Base-by-base conservation (phyloP, 2,797 vertebrate genomes). In the Spheniscus humboldti region DNA sequence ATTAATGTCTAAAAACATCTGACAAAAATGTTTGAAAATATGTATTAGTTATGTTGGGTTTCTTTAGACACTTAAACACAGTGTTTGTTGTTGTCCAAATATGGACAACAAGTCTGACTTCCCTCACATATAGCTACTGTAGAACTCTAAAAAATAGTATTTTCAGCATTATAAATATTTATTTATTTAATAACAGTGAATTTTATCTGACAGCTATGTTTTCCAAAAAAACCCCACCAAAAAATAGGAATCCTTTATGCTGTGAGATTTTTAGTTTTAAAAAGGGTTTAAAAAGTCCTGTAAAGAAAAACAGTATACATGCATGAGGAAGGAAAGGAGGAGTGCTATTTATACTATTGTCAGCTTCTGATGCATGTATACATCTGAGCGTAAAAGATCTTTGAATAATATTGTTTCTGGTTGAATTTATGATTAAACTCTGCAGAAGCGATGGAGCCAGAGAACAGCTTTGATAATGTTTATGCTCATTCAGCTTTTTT, bases 21-120 rank as follows among this genome's bases (percentile, higher is more conserved):
- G 74, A 74, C 17, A 63, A 57, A 89, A 93, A 66, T 86, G 39
- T 81, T 90, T 90, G 69, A 88, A 90, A 77, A 27, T 66, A 27
- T 27, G 4, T 55, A 52, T 66, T 69, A 25, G 27, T 76, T 93
- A 62, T 0, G 0, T 33, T 88, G 33, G 3, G 11, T 1, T 0
- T 48, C 62, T 87, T 66, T 23, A 16, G 50, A 59, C 30, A 50
- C 13, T 73, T 62, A 69, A 63, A 31, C 31, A 68, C 25, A 39
- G 48, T 69, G 47, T 20, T 37, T 69, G 27, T 50, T 50, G n/a
- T 69, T 69, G n/a, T 52, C 48, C 12, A 64, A 64, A 64, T 94
- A 71, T 20, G 25, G 30, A 66, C 56, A 43, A 13, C 19, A 33
- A 79, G 4, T 64, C 53, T 72, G 53, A 75, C 24, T 59, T 92